Evolutionary conservation across 2,888 invertebrate species (phyloP).

Genomic region (Tipula vernalis): DNA sequence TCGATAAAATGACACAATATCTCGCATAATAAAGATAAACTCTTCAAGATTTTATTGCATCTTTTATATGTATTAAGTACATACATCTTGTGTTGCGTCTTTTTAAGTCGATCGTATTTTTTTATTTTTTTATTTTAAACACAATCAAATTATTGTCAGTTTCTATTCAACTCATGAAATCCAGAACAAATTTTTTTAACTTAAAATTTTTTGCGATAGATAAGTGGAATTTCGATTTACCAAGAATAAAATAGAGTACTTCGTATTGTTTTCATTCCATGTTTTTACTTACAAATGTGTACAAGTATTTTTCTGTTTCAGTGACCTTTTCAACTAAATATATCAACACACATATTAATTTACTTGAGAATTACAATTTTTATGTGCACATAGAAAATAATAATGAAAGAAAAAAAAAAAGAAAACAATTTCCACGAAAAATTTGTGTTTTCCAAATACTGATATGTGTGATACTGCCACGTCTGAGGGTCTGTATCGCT

Average conservation of each 20-base stretch:
- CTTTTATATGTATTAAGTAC: not conserved
- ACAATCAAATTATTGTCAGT: slow-evolving; percentile 4
- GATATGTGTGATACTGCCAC: not conserved
- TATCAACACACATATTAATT: not conserved
- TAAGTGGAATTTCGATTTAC: not conserved
- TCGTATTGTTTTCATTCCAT: not conserved
- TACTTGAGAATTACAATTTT: not conserved
- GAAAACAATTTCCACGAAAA: not conserved
- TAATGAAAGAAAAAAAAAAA: not conserved
- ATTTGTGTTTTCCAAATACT: not conserved
- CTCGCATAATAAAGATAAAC: not conserved
- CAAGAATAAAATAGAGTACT: not conserved
- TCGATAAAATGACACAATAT: not conserved
- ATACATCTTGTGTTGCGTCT: not conserved
- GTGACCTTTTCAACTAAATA: not conserved
- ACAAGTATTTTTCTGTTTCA: not conserved
- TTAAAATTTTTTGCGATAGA: not conserved
- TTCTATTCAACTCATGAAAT: not conserved
- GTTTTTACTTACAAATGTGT: not conserved
- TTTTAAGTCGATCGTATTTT: not conserved
- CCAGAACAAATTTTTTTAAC: not conserved
- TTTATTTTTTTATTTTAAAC: not conserved
- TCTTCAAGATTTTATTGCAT: not conserved
- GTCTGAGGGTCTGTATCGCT: no score
- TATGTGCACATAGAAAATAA: not conserved